Evolutionary conservation across 2,113 vertebrate species (phyloP), one percentile per base, ranked within the genome.

Genomic region (Myotis yumanensis): DNA sequence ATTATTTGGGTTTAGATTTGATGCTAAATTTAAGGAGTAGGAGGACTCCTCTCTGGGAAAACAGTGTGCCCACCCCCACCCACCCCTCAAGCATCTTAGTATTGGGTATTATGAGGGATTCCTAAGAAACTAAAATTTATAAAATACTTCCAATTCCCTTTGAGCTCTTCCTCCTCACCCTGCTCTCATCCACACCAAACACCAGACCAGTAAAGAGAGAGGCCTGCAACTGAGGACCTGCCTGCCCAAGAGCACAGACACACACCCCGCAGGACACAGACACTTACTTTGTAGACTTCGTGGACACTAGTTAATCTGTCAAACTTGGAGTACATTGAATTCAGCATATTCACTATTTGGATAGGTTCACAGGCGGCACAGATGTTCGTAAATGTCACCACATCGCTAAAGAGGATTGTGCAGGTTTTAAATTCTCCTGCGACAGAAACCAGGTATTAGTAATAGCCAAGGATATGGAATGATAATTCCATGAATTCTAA

Each of bases 351-450:
- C 71, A 99, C 98, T 2, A 96, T 98, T 43, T 98, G 97, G 85
- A 98, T 98, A 83, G 98, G 98, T 92, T 99, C 97, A 43, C 98
- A 99, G 90, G 96, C 98, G 20, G 98, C 98, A 11, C 98, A 98
- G 97, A 98, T 99, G 95, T 98, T 99, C 4, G 98, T 99, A 97
- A 99, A 99, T 62, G 98, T 98, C 54, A 98, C 98, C 66, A 99
- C 97, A 5, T 99, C 98, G 3, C 98, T 99, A 97, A 99, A 98
- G 66, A 99, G 97, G 37, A 98, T 98, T 1, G 98, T 98, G 97
- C 98, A 99, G 22, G 96, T 98, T 96, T 98, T 94, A 95, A 99
- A 99, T 92, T 98, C 98, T 89, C 99, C 98, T 98, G 89, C 71
- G 95, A 94, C 81, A 97, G 25, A 97, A 96, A 82, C 23, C 2